These are phyloP conservation scores for Agrotis exclamationis DNA, from an alignment of 2,888 invertebrate genomes.

Conservation along the genomic window DNA sequence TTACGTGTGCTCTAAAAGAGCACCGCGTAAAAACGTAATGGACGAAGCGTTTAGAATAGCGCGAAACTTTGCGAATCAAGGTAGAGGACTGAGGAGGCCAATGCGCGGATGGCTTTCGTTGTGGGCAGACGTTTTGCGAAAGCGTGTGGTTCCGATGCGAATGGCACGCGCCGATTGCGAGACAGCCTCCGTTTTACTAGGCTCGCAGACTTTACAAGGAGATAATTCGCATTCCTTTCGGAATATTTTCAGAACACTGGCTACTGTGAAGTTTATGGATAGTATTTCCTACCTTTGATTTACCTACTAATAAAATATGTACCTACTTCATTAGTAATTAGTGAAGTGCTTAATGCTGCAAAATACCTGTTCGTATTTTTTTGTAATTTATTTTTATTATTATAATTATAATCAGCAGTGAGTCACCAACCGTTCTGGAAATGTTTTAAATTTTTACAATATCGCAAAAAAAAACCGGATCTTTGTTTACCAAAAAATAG, in stretches of 20 bases:
- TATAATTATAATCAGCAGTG: too few species aligned
- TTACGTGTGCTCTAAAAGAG: neutral
- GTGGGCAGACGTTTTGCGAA: conserved; percentile 72
- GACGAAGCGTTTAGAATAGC: conserved; percentile 15
- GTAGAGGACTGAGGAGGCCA: conserved; percentile 28
- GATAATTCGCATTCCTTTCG: conserved; percentile 31
- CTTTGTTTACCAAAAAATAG: too few species aligned
- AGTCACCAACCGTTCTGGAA: too few species aligned
- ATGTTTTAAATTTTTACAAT: too few species aligned
- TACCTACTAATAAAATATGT: too few species aligned
- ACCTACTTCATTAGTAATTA: too few species aligned
- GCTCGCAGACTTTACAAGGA: conserved; percentile 70
- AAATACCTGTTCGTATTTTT: too few species aligned
- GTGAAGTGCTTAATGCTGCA: too few species aligned
- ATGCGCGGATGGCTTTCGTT: conserved; percentile 70
- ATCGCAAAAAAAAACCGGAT: too few species aligned
- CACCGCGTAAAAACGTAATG: conserved; percentile 9
- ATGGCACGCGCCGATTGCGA: conserved; percentile 74
- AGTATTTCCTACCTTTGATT: too few species aligned
- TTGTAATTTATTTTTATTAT: too few species aligned
- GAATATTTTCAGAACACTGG: conserved; percentile 4
- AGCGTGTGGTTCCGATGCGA: conserved; percentile 66
- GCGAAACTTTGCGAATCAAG: conserved; percentile 44
- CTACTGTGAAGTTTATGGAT: too few species aligned
- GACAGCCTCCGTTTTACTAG: conserved; percentile 75